Percentiles rank a stretch among this genome's conserved stretches.
Evolutionary conservation across 2,113 vertebrate species (phyloP).

Genomic region (Leptosomus discolor): DNA sequence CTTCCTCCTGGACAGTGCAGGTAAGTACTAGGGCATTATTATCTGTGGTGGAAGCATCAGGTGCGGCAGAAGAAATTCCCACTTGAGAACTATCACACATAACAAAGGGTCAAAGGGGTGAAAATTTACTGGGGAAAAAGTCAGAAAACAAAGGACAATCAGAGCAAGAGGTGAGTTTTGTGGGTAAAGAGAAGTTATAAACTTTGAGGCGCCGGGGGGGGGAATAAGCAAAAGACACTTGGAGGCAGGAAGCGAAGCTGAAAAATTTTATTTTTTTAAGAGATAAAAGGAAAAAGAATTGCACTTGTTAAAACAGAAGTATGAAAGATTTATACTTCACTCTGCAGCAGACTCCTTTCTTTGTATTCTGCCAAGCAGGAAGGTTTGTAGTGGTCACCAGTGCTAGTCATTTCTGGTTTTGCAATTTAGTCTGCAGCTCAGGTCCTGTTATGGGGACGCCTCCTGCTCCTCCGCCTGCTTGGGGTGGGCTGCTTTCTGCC

Average conservation of each 20-base stretch:
- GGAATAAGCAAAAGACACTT: not conserved
- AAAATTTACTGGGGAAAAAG: not conserved
- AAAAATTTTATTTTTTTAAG: not conserved
- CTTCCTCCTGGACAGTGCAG: slow-evolving; percentile 56
- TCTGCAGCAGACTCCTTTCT: not conserved
- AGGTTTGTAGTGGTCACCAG: rapidly evolving
- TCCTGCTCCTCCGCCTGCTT: not conserved
- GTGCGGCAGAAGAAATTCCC: slow-evolving; percentile 9
- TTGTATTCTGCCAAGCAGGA: not conserved
- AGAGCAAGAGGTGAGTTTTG: not conserved
- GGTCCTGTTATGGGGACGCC: not conserved
- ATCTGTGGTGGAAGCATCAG: slow-evolving; percentile 45
- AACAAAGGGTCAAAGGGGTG: not conserved
- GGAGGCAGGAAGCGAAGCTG: not conserved
- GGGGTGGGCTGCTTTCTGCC: not conserved
- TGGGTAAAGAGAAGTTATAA: not conserved
- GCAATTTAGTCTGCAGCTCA: not conserved
- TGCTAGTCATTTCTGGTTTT: not conserved
- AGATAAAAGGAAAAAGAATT: not conserved
- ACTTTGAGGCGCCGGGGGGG: not conserved
- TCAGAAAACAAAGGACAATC: not conserved
- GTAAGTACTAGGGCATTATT: slow-evolving; percentile 57
- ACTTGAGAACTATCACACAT: not conserved
- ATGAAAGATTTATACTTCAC: not conserved
- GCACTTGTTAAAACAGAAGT: not conserved